Base-by-base conservation (phyloP, 92 coral and sea anemone genomes). In the Meandrina meandrites region DNA sequence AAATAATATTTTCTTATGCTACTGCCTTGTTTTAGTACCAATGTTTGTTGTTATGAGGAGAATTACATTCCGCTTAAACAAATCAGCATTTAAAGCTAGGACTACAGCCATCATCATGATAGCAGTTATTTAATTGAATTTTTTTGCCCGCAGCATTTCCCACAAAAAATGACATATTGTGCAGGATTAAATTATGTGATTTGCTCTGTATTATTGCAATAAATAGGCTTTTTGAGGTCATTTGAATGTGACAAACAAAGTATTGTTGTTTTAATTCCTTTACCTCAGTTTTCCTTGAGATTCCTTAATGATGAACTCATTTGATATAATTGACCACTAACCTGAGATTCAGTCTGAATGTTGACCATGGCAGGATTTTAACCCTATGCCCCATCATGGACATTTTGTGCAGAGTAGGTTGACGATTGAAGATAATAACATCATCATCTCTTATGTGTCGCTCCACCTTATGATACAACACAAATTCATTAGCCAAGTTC, bases 351-450 rank as follows among this genome's bases (percentile, higher is more conserved):
- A 97, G 95, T 57, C 99, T 90, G 84, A 97, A 97, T 22, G 99
- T 97, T 30, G 99, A 97, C 99, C 99, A 97, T 6, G 99, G 99
- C 81, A 97, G 79, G 34, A 97, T 96, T 86, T 97, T 97, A 13
- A 97, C 97, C 70, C 98, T 92, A 84, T 97, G 99, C 50, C 99
- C 99, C 99, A 97, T 97, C 99, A 97, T 97, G 75, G 99, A 97
- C 99, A 97, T 97, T 95, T 97, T 97, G 88, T 97, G 99, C 14
- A 97, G 90, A 21, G 99, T 95, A 7, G 99, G 99, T 81, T 97
- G 99, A 67, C 99, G 99, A 81, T 97, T 97, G 91, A 97, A 97
- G 89, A 97, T 93, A 87, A 97, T 94, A 70, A 97, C 91, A 88
- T 97, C 99, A 68, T 97, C 90, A 85, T 97, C 99, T 82, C 98